Percentiles rank a stretch among this genome's conserved stretches.
These are phyloP conservation scores for Threskiornis aethiopicus DNA, from an alignment of 2,797 vertebrate genomes.

Conservation along the genomic window DNA sequence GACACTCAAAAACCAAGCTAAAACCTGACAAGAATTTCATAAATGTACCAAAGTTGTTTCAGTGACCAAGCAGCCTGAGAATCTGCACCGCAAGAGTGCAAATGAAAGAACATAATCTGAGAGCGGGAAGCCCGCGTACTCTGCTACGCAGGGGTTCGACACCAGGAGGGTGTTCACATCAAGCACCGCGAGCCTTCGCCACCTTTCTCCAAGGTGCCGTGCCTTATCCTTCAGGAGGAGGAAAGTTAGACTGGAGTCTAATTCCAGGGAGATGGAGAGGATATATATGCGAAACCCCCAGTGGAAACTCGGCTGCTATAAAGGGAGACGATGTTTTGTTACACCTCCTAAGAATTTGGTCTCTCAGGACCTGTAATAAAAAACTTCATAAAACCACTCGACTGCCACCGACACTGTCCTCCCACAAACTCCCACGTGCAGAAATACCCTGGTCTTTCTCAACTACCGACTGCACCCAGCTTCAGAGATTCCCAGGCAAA, in stretches of 20 bases:
- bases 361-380: neutral
- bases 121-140: accelerated
- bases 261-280: neutral
- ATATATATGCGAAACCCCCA: neutral
- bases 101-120: neutral
- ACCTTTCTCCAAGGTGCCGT: neutral
- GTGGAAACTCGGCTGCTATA: neutral
- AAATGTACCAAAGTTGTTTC: neutral
- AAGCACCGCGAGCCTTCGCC: accelerated
- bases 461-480: neutral
- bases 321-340: neutral
- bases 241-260: neutral
- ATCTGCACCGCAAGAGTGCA: accelerated
- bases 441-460: neutral
- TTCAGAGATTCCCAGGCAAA: neutral
- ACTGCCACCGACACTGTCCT: neutral
- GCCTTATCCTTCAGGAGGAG: neutral
- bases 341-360: neutral
- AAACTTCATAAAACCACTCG: neutral
- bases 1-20: neutral
- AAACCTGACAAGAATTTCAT: neutral
- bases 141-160: accelerated
- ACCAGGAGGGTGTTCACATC: neutral
- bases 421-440: accelerated
- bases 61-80: neutral